phyloP scores from a whole-genome alignment of 2,113 vertebrate species.

The Alethe castanea region DNA sequence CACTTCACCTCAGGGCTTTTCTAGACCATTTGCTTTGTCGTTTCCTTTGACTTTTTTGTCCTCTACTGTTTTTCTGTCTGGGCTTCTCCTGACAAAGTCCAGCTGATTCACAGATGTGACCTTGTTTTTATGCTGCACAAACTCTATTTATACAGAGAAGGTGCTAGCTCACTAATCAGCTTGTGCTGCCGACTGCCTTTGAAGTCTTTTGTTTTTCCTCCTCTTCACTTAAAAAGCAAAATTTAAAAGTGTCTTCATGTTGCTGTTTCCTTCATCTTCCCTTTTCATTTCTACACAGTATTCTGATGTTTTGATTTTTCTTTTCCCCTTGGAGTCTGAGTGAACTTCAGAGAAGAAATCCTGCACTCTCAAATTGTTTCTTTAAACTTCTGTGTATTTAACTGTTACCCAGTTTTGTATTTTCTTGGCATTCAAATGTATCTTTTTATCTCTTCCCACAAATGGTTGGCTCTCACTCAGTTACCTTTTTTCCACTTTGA shows the following conservation, averaged over 20 bases:
- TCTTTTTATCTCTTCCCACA: not conserved
- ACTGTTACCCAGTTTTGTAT: not conserved
- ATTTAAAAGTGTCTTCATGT: not conserved
- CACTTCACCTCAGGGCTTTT: conserved; percentile 12
- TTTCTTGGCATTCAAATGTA: not conserved
- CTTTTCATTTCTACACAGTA: not conserved
- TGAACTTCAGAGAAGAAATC: not conserved
- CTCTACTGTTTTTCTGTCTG: not conserved
- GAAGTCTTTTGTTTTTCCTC: not conserved
- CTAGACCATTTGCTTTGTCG: not conserved
- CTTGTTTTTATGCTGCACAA: not conserved
- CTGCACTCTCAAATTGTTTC: not conserved
- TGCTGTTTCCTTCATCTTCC: not conserved
- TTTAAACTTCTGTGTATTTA: not conserved
- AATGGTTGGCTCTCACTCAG: not conserved
- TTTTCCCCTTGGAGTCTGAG: not conserved
- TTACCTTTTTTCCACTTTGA: not conserved
- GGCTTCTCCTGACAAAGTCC: not conserved
- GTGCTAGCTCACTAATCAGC: not conserved
- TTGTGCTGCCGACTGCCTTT: not conserved
- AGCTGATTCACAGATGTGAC: not conserved
- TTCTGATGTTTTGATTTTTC: not conserved
- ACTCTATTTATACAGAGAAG: not conserved
- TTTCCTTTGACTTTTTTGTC: conserved; percentile 62
- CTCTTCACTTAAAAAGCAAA: not conserved